Conservation (phyloP, 2,888 invertebrate genomes). For the Hemaris fuciformis region DNA sequence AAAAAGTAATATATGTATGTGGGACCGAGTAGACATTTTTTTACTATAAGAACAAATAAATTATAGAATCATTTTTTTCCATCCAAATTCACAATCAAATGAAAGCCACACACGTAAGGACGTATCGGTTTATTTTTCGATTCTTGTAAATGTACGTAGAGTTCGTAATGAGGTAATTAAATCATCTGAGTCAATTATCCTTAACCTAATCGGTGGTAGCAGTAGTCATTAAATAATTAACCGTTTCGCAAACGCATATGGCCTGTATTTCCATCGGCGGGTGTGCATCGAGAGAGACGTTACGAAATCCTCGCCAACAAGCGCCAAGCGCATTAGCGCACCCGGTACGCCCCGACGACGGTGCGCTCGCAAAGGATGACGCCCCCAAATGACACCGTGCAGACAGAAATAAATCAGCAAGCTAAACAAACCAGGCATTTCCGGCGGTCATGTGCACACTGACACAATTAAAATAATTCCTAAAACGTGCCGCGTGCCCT, state of each 20-base stretch:
- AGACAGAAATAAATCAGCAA: slow-evolving; percentile 77
- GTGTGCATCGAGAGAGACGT: slow-evolving; percentile 42
- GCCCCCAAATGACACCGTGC: slow-evolving; percentile 70
- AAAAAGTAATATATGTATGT: too few relatives aligned
- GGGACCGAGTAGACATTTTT: too few relatives aligned
- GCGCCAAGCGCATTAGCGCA: slow-evolving; percentile 63
- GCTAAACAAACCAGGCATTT: slow-evolving; percentile 75
- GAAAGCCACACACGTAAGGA: too few relatives aligned
- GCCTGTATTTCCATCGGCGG: slow-evolving; percentile 54
- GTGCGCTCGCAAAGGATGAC: slow-evolving; percentile 60
- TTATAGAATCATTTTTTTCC: too few relatives aligned
- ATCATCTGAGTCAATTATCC: slow-evolving; percentile 1
- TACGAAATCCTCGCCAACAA: slow-evolving; percentile 63
- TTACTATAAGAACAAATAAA: too few relatives aligned
- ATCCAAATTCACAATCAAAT: too few relatives aligned
- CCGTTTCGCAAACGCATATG: slow-evolving; percentile 46
- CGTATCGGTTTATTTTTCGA: too few relatives aligned
- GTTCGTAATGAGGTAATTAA: not conserved
- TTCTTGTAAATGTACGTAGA: not conserved
- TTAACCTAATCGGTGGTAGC: slow-evolving; percentile 14
- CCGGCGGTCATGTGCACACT: slow-evolving; percentile 66
- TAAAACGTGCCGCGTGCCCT: slow-evolving; percentile 33
- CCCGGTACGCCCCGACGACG: slow-evolving; percentile 32
- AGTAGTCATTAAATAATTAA: slow-evolving; percentile 29
- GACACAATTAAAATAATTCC: slow-evolving; percentile 61